These are phyloP conservation scores for Paratilapia polleni DNA, from an alignment of 2,113 vertebrate species.

Conservation along the genomic window DNA sequence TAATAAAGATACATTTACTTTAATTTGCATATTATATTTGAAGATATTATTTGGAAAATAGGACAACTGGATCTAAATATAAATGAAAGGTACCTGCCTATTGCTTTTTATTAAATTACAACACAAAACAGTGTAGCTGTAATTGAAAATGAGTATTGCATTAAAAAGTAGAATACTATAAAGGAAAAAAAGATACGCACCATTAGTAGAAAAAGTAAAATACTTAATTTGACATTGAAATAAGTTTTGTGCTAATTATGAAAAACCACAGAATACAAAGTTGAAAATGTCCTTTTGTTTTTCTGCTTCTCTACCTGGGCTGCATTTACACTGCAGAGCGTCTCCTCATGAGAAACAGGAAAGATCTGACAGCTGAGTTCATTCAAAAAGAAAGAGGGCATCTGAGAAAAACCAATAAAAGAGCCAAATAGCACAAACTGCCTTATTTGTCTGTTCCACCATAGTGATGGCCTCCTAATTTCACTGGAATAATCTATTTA, in stretches of 20 bases:
- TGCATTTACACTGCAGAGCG: neutral
- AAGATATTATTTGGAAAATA: neutral
- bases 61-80: neutral
- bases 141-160: conserved; percentile 6
- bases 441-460: conserved; percentile 35
- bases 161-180: conserved; percentile 13
- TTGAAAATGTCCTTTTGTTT: conserved; percentile 6
- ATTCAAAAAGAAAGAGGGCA: conserved; percentile 38
- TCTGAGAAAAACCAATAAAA: conserved; percentile 17
- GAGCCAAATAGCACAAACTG: conserved; percentile 45
- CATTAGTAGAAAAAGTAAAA: conserved; percentile 6
- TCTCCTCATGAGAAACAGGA: neutral
- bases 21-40: neutral
- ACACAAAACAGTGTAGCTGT: conserved; percentile 6
- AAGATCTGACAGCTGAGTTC: conserved; percentile 24
- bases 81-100: neutral
- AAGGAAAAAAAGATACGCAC: neutral
- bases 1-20: neutral
- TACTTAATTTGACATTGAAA: conserved; percentile 8
- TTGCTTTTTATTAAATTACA: neutral
- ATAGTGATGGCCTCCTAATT: conserved; percentile 44
- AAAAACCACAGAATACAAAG: neutral
- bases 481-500: conserved; percentile 70
- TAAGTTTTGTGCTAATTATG: conserved; percentile 20
- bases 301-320: conserved; percentile 1